Conservation (phyloP, 2,888 invertebrate species). For the Tetramorium bicarinatum region DNA sequence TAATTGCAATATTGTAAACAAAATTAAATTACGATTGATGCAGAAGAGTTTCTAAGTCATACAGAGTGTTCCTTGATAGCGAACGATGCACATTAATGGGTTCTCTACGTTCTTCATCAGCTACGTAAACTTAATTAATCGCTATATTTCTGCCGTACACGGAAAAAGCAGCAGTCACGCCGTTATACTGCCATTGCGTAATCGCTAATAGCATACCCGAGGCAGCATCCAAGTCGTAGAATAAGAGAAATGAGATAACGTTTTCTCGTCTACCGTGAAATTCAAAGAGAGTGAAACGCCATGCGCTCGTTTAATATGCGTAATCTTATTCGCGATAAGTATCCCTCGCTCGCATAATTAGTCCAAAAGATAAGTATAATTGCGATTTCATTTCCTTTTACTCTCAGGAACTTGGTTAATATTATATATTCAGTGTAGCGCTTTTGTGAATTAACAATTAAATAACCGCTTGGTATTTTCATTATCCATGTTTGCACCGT, state of each 20-base stretch:
- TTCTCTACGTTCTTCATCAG: conserved; percentile 11
- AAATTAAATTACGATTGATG: conserved; percentile 9
- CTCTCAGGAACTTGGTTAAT: conserved; percentile 25
- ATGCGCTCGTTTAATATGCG: conserved; percentile 52
- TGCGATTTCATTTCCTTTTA: conserved; percentile 43
- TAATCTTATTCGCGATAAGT: conserved; percentile 54
- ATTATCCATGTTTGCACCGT: not conserved
- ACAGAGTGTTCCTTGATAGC: not conserved
- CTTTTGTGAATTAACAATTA: conserved; percentile 19
- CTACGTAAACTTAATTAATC: conserved; percentile 46
- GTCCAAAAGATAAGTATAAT: conserved; percentile 48
- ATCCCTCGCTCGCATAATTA: conserved; percentile 46
- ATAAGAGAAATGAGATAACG: conserved; percentile 52
- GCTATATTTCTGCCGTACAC: conserved; percentile 17
- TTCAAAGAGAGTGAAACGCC: conserved; percentile 49
- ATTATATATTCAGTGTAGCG: conserved; percentile 10
- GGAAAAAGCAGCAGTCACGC: conserved; percentile 41
- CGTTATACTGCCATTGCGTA: conserved; percentile 27
- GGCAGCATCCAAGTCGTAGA: conserved; percentile 38
- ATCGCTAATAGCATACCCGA: conserved; percentile 31
- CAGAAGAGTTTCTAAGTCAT: not conserved
- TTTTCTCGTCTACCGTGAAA: conserved; percentile 30
- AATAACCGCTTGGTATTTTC: conserved; percentile 4
- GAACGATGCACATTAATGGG: conserved; percentile 17
- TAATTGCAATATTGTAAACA: conserved; percentile 3